Evolutionary conservation across 1,140 invertebrate species (phyloP).

Genomic region (Paraescarpia echinospica): DNA sequence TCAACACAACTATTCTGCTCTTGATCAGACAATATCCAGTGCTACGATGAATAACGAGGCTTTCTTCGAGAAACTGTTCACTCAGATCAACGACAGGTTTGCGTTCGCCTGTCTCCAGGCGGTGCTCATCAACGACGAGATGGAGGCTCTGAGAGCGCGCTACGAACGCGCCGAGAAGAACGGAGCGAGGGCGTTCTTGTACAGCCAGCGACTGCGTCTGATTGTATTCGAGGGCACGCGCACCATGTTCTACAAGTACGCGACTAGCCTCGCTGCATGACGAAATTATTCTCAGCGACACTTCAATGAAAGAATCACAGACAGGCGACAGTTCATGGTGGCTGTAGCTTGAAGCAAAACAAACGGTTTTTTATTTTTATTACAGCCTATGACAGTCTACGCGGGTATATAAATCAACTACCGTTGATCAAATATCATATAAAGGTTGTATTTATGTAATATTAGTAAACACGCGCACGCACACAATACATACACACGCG

Average conservation of each 20-base stretch:
- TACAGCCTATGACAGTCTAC: no score
- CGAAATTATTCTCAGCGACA: background rate
- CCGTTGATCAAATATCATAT: no score
- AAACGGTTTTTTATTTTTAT: background rate
- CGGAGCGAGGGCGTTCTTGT: background rate
- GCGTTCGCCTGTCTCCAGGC: background rate
- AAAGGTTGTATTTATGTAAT: no score
- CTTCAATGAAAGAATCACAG: background rate
- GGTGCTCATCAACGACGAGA: background rate
- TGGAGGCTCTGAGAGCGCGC: background rate
- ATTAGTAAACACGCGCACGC: no score
- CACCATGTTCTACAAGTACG: background rate
- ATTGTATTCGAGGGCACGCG: background rate
- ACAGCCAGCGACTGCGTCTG: slow-evolving; percentile 2
- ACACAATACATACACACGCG: no score
- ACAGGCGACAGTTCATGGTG: background rate
- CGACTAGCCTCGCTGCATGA: background rate
- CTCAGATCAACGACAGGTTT: background rate
- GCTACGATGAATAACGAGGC: background rate
- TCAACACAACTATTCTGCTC: background rate
- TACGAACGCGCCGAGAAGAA: slow-evolving; percentile 3
- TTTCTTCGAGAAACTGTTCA: background rate
- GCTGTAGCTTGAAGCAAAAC: background rate
- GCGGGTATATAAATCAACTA: no score
- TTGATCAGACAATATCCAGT: background rate